These are phyloP conservation scores for Hylaeus volcanicus DNA, from an alignment of 1,140 invertebrate species.

Conservation along the genomic window DNA sequence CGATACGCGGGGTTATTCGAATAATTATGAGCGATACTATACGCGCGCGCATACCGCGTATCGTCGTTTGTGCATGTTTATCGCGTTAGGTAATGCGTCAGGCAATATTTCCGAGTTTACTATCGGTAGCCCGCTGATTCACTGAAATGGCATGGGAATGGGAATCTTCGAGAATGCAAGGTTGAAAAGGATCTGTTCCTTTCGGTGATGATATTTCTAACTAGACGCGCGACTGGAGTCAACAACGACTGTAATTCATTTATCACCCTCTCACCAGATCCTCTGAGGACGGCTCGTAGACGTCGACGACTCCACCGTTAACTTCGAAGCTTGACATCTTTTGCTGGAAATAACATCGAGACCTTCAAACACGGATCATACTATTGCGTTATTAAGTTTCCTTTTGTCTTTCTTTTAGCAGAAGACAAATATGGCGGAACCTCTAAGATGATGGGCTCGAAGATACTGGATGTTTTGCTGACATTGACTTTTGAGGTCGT, in stretches of 20 bases:
- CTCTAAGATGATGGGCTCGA: too few relatives aligned
- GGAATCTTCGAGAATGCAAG: constrained; percentile 46
- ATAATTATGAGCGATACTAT: neutral
- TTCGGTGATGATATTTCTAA: neutral
- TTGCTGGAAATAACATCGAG: constrained; percentile 34
- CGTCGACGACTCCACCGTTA: constrained; percentile 10
- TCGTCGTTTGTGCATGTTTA: neutral
- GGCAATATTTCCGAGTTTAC: constrained; percentile 11
- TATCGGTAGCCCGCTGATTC: constrained; percentile 32
- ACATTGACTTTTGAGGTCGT: too few relatives aligned
- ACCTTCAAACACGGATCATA: neutral
- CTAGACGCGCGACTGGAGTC: neutral
- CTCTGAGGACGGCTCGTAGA: neutral
- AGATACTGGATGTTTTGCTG: too few relatives aligned
- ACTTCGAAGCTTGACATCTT: constrained; percentile 28
- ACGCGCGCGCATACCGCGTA: neutral
- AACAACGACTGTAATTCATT: constrained; percentile 39
- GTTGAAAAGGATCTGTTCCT: constrained; percentile 19
- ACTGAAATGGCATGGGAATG: constrained; percentile 42
- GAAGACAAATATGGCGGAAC: too few relatives aligned
- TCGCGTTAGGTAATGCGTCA: neutral
- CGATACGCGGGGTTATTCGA: neutral
- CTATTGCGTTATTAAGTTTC: neutral
- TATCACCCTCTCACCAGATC: constrained; percentile 39
- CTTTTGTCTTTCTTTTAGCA: too few relatives aligned